phyloP scores from a whole-genome alignment of 2,797 vertebrate species.

The Darevskia mixta region DNA sequence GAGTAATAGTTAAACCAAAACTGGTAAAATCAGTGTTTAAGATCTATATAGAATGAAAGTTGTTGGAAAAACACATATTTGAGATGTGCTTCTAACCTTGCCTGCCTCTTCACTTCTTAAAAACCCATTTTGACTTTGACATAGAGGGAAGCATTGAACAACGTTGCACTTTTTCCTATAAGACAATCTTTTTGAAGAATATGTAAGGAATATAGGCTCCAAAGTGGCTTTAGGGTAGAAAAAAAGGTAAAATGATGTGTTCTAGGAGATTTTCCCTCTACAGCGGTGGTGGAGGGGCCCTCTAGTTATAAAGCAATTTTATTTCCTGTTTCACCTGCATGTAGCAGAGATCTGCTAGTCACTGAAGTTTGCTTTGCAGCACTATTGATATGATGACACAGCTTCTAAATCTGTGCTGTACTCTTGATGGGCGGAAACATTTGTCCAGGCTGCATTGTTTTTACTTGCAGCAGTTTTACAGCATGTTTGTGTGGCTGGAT shows the following conservation, averaged over 20 bases:
- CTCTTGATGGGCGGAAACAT: background rate
- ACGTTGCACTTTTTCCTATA: background rate
- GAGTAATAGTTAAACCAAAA: background rate
- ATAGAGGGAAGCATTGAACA: background rate
- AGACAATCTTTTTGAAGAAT: background rate
- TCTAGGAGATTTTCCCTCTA: no score
- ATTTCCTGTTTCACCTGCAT: constrained; percentile 5
- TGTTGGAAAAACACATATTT: background rate
- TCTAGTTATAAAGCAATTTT: background rate
- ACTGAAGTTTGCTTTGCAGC: constrained; percentile 21
- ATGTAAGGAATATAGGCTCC: background rate
- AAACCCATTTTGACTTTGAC: background rate
- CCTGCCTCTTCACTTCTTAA: background rate
- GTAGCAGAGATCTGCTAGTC: constrained; percentile 28
- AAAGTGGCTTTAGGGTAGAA: background rate
- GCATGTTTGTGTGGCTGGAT: background rate
- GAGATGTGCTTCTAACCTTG: background rate
- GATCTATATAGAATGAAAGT: background rate
- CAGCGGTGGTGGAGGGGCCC: background rate
- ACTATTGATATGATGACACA: constrained; percentile 25
- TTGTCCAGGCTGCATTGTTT: background rate
- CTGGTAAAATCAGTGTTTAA: background rate
- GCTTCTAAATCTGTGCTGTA: background rate
- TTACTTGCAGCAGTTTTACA: background rate
- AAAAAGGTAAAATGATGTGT: background rate